Base-by-base conservation (phyloP, 2,888 invertebrate species). In the Malachius bipustulatus region DNA sequence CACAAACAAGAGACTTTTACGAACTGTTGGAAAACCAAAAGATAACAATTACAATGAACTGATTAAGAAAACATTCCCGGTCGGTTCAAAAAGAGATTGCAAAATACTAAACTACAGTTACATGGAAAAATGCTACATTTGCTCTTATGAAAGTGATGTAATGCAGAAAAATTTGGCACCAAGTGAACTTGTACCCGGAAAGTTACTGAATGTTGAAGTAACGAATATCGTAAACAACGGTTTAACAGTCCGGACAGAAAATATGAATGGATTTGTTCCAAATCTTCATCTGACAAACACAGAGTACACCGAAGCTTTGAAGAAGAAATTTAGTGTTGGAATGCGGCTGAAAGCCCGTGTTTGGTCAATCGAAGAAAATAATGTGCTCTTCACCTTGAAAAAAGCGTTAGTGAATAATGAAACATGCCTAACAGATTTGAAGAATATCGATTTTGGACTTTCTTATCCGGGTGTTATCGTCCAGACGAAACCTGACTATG, bases 71-170 rank as follows among this genome's bases (percentile, higher is more conserved):
- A 63, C 67, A 26, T 69, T 69, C 44, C 64, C 67, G 1, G 45
- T 65, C 11, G 71, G 70, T 57, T 46, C 61, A 2, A 51, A 39
- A 14, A 64, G 66, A 40, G 52, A 53, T 16, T 67, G 67, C 14
- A 70, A 82, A 14, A 62, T 85, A 1, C 54, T 82, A 1, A 67
- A 71, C 36, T 83, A 79, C 62, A 73, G 77, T 56, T 59, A 69
- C 14, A 65, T 78, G 29, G 79, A 82, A 50, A 68, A 69, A 41
- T 51, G 71, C 16, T 83, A 77, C 57, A 66, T 79, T 4, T 78
- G 83, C 49, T 70, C 75, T 2, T 76, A 79, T 59, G 70, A 79
- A 54, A 57, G 66, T 2, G 49, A 59, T 1, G 48, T 83, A 2
- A 56, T 64, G 15, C 71, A 77, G 52, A 67, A 66, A 44, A 61